Evolutionary conservation across 1,140 invertebrate genomes (phyloP), one percentile per base, ranked within the genome.

Genomic region (Drosophila oshimai): DNA sequence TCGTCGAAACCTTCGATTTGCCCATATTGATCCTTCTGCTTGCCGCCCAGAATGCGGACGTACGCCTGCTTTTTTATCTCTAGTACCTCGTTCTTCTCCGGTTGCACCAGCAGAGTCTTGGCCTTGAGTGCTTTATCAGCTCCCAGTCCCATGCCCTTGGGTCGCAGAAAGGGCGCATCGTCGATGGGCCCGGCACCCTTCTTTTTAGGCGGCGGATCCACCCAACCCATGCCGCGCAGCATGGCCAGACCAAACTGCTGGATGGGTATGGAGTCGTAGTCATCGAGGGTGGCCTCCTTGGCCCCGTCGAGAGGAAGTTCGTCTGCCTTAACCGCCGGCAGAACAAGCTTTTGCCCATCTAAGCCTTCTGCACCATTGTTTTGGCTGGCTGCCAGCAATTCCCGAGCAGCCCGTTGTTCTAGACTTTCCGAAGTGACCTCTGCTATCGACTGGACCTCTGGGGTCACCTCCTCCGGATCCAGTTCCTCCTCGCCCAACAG

Each of bases 161-260:
- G 97, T 62, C 98, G 61, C 22, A 91, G 22, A 9, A 87, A 74
- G 13, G 89, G 83, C 0, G 68, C 88, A 70, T 92, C 89, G 67
- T 94, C 93, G 92, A 93, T 71, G 92, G 91, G 90, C 93, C 93
- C 90, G 92, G 93, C 46, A 93, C 95, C 87, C 94, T 95, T 73
- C 93, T 96, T 93, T 94, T 94, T 24, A 0, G 79, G 74, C 92
- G 94, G 67, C 10, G 89, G 87, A 44, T 91, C 90, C 2, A 72
- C 94, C 97, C 97, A 99, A 0, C 98, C 98, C 98, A 99, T 99
- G 28, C 98, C 98, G 77, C 97, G 91, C 10, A 99, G 92, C 95
- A 99, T 96, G 4, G 98, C 98, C 76, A 97, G 69, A 5, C 98
- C 98, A 95, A 95, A 99, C 39, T 96, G 93, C 89, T 94, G 93